Conservation (phyloP, 2,797 vertebrate genomes). For the Anniella stebbinsi region DNA sequence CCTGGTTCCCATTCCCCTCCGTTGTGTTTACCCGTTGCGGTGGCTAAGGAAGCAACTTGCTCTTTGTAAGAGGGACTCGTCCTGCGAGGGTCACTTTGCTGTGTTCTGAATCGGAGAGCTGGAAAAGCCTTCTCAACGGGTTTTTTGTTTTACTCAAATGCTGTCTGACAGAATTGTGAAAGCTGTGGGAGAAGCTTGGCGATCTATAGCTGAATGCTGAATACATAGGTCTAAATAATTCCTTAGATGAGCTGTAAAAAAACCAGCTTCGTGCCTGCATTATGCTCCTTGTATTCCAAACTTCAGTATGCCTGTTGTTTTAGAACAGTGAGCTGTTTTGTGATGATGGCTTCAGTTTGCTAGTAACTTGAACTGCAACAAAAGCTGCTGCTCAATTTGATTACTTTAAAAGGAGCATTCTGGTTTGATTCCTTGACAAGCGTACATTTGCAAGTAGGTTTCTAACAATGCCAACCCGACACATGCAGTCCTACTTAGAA, state of each 20-base stretch:
- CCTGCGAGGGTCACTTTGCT: too few species aligned
- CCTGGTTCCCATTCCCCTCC: background rate
- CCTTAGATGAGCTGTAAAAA: background rate
- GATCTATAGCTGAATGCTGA: background rate
- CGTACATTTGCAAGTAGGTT: background rate
- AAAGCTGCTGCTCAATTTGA: background rate
- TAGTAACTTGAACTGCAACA: background rate
- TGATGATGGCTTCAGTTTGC: background rate
- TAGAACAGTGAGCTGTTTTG: background rate
- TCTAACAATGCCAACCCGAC: background rate
- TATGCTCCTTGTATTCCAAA: background rate
- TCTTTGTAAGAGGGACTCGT: background rate
- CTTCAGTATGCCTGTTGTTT: background rate
- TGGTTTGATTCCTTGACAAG: background rate
- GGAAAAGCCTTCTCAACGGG: background rate
- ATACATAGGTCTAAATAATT: background rate
- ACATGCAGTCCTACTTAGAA: background rate
- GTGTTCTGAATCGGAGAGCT: background rate
- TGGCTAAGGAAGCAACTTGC: background rate
- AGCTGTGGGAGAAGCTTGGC: background rate
- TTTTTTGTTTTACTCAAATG: too few species aligned
- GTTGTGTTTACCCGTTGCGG: background rate
- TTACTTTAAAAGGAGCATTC: background rate
- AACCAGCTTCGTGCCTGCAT: rapidly evolving
- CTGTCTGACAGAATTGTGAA: too few species aligned